A percentile compares a stretch with the other conserved stretches of the same genome.
These are phyloP conservation scores for Argyrosomus regius DNA, from an alignment of 2,797 vertebrate genomes.

Conservation along the genomic window DNA sequence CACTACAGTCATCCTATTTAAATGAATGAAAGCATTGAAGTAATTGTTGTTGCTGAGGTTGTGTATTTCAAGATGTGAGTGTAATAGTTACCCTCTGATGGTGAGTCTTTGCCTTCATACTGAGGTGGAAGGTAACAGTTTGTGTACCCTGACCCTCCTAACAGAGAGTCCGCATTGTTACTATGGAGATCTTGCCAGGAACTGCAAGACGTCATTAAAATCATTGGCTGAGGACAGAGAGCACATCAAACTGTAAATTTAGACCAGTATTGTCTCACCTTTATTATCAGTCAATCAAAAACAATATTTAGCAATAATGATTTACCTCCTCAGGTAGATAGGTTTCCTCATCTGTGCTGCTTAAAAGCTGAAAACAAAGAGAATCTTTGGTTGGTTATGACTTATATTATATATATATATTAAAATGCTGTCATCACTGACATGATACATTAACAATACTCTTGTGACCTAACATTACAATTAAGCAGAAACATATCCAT, in stretches of 20 bases:
- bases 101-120: slow-evolving; percentile 58
- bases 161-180: slow-evolving; percentile 64
- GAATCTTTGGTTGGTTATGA: slow-evolving; percentile 1
- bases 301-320: background rate
- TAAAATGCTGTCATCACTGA: background rate
- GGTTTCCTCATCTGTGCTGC: slow-evolving; percentile 81
- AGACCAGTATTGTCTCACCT: background rate
- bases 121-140: slow-evolving; percentile 67
- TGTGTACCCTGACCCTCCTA: slow-evolving; percentile 66
- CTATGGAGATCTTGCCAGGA: slow-evolving; percentile 69
- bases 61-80: background rate
- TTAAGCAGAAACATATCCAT: background rate
- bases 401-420: background rate
- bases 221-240: slow-evolving; percentile 66
- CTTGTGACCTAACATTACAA: background rate
- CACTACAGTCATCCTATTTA: background rate
- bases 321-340: slow-evolving; percentile 79
- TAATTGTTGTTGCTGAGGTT: background rate
- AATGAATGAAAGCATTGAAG: background rate
- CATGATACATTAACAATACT: background rate
- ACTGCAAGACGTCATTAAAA: slow-evolving; percentile 52
- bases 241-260: background rate
- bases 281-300: background rate
- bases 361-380: slow-evolving; percentile 76
- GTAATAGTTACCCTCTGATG: slow-evolving; percentile 60